Conservation (phyloP, 2,797 vertebrate species). For the Syndactyla subalaris region DNA sequence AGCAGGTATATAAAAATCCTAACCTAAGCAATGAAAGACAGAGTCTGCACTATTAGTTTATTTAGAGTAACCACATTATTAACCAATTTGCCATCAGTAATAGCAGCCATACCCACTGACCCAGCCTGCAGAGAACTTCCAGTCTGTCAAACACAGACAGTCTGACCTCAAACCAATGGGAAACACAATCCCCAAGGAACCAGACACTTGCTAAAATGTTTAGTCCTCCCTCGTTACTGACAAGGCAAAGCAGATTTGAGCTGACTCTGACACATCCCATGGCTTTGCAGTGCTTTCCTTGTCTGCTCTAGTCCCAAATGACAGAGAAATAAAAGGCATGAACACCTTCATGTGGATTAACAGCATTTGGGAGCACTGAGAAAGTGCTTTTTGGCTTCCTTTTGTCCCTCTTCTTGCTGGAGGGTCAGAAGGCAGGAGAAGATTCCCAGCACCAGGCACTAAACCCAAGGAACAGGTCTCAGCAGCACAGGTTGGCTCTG, state of each 20-base stretch:
- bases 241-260: not conserved
- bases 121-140: not conserved
- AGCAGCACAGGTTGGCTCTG: not conserved
- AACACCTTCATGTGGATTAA: not conserved
- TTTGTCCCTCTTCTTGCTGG: not conserved
- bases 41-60: not conserved
- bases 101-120: not conserved
- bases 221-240: not conserved
- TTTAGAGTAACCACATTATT: not conserved
- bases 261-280: accelerated
- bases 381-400: not conserved
- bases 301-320: not conserved
- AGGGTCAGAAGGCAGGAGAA: not conserved
- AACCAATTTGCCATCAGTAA: not conserved
- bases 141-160: accelerated
- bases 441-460: not conserved
- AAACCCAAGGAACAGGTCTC: not conserved
- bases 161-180: not conserved
- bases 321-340: not conserved
- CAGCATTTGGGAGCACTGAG: not conserved
- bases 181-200: not conserved
- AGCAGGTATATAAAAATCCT: not conserved
- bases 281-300: not conserved
- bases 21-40: not conserved
- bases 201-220: not conserved